These are phyloP conservation scores for Archips crataeganus DNA, from an alignment of 2,888 invertebrate species.

Conservation along the genomic window DNA sequence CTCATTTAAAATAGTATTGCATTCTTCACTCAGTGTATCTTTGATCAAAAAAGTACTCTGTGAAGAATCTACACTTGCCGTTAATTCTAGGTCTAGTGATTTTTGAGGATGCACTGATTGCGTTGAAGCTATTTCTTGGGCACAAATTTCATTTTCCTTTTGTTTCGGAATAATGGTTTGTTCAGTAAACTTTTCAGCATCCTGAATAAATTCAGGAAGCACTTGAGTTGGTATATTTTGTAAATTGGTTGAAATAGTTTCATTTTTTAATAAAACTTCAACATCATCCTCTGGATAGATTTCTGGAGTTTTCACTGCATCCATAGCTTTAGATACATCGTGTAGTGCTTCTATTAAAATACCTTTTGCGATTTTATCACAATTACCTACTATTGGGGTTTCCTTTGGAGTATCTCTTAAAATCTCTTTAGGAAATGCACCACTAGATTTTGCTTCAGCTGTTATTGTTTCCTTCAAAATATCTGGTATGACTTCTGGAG, in stretches of 20 bases:
- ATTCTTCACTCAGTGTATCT: slow-evolving; percentile 32
- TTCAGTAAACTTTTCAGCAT: slow-evolving; percentile 2
- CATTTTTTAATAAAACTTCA: background rate
- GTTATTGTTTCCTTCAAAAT: slow-evolving; percentile 4
- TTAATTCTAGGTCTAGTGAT: slow-evolving; percentile 33
- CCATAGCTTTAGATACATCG: slow-evolving; percentile 33
- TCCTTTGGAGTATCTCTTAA: background rate
- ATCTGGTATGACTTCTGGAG: background rate
- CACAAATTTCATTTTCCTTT: background rate
- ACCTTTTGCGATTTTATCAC: slow-evolving; percentile 30
- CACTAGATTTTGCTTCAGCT: background rate
- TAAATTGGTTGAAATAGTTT: background rate
- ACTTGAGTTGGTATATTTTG: background rate
- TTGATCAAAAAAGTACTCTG: slow-evolving; percentile 35
- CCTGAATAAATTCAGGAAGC: slow-evolving; percentile 15
- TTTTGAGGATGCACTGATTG: slow-evolving; percentile 13
- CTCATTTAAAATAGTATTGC: background rate
- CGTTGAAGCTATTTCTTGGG: background rate
- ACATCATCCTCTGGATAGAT: slow-evolving; percentile 12
- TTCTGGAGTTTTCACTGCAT: slow-evolving; percentile 2
- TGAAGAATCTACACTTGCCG: slow-evolving; percentile 38
- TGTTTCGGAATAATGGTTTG: background rate
- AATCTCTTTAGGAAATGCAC: slow-evolving; percentile 8
- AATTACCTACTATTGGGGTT: background rate
- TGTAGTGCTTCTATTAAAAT: slow-evolving; percentile 32